A percentile compares a stretch with the other conserved stretches of the same genome.
Conservation (phyloP, 2,888 invertebrate genomes). For the Melieria crassipennis region DNA sequence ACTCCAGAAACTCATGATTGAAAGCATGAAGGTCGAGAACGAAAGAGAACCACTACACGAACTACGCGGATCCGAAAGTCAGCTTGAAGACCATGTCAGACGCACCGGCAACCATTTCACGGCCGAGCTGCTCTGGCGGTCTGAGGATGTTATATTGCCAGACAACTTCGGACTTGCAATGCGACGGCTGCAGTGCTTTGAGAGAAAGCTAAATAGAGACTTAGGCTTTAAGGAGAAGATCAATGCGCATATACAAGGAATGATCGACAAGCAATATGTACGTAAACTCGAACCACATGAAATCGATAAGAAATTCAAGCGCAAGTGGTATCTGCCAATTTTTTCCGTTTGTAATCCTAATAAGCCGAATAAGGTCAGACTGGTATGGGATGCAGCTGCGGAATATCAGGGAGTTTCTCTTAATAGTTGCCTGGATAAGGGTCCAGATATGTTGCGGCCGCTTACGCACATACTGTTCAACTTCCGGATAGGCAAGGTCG, state of each 20-base stretch:
- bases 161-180: slow-evolving; percentile 42
- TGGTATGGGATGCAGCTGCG: slow-evolving; percentile 6
- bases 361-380: not conserved
- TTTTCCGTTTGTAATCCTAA: not conserved
- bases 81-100: slow-evolving; percentile 17
- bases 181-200: slow-evolving; percentile 21
- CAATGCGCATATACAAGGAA: slow-evolving; percentile 10
- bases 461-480: slow-evolving; percentile 56
- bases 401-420: not conserved
- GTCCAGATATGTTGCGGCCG: slow-evolving; percentile 53
- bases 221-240: too few relatives aligned
- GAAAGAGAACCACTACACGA: not conserved
- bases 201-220: slow-evolving; percentile 40
- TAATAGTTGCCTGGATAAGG: slow-evolving; percentile 46
- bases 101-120: slow-evolving; percentile 32
- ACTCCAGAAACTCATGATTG: slow-evolving; percentile 35
- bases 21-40: slow-evolving; percentile 26
- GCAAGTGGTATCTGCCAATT: not conserved
- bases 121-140: slow-evolving; percentile 44
- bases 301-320: not conserved
- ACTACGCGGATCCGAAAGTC: not conserved
- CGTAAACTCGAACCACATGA: not conserved
- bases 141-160: slow-evolving; percentile 41
- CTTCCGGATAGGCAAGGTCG: slow-evolving; percentile 55
- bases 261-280: not conserved